Percentiles rank a stretch among this genome's conserved stretches.
These are phyloP conservation scores for Scaptomyza polygonia DNA, from an alignment of 2,888 invertebrate species.

Conservation along the genomic window DNA sequence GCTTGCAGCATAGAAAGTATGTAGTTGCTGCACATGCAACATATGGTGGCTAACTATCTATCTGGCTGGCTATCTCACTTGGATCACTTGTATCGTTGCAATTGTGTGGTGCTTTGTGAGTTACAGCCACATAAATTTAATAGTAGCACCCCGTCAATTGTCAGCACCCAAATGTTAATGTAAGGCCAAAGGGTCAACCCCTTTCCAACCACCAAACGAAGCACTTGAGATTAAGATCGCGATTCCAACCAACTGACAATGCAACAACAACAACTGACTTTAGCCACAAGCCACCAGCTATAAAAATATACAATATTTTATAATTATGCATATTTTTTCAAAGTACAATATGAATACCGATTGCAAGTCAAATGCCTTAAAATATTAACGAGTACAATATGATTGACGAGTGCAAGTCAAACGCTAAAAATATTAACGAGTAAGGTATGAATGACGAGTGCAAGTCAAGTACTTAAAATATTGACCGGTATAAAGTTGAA, in stretches of 20 bases:
- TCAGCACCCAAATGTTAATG: conserved; percentile 47
- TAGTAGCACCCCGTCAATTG: conserved; percentile 49
- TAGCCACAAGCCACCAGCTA: conserved; percentile 6
- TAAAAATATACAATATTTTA: neutral
- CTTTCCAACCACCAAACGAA: conserved; percentile 35
- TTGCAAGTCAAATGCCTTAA: too few species aligned
- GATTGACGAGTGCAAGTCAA: too few species aligned
- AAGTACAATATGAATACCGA: neutral
- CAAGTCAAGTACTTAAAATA: too few species aligned
- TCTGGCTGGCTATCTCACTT: neutral
- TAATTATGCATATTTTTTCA: neutral
- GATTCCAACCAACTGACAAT: conserved; percentile 28
- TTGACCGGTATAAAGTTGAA: too few species aligned
- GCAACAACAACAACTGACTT: conserved; percentile 1
- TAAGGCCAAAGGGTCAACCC: conserved; percentile 6
- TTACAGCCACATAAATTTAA: conserved; percentile 66
- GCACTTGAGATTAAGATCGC: conserved; percentile 58
- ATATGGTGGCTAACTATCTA: conserved; percentile 49
- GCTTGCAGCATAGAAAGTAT: neutral
- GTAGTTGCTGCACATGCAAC: conserved; percentile 25
- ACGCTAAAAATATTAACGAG: too few species aligned
- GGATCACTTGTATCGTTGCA: conserved; percentile 6
- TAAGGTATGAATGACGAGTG: too few species aligned
- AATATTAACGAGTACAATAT: too few species aligned
- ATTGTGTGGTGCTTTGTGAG: conserved; percentile 37